A percentile compares a stretch with the other conserved stretches of the same genome.
Evolutionary conservation across 2,113 vertebrate species (phyloP).

Genomic region (Pseudorhombus dupliciocellatus): DNA sequence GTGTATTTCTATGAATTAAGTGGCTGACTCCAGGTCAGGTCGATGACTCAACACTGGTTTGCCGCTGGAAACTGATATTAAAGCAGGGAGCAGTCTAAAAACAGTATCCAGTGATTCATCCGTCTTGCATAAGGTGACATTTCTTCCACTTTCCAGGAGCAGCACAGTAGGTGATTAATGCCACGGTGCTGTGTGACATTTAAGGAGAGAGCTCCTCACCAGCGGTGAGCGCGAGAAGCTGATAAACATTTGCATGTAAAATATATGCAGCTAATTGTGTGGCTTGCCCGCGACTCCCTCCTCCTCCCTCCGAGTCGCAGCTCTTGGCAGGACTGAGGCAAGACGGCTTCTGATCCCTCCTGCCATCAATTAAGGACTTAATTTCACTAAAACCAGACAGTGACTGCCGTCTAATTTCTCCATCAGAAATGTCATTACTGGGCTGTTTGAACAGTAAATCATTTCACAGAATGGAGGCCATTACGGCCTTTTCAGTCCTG

Average conservation of each 20-base stretch:
- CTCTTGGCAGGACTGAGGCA: constrained; percentile 22
- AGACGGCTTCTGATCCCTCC: constrained; percentile 45
- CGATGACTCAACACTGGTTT: neutral
- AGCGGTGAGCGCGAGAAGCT: neutral
- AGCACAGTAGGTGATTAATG: constrained; percentile 38
- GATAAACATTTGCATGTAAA: constrained; percentile 41
- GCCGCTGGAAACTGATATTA: neutral
- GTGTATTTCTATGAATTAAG: neutral
- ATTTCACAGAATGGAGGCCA: constrained; percentile 53
- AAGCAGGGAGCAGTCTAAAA: constrained; percentile 1
- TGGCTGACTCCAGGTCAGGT: neutral
- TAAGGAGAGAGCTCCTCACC: constrained; percentile 26
- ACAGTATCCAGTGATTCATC: constrained; percentile 29
- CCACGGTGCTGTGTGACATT: constrained; percentile 35
- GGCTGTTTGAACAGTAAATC: constrained; percentile 75
- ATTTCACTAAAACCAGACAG: constrained; percentile 68
- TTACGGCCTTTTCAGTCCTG: constrained; percentile 38
- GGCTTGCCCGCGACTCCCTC: constrained; percentile 21
- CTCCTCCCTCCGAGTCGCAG: constrained; percentile 46
- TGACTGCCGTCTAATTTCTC: constrained; percentile 63
- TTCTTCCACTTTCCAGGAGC: neutral
- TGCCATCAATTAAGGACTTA: constrained; percentile 70
- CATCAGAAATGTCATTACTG: constrained; percentile 76
- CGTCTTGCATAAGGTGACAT: constrained; percentile 18
- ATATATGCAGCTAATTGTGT: constrained; percentile 40